These are phyloP conservation scores for Periophthalmus modestus DNA, from an alignment of 2,113 vertebrate species.

Conservation along the genomic window DNA sequence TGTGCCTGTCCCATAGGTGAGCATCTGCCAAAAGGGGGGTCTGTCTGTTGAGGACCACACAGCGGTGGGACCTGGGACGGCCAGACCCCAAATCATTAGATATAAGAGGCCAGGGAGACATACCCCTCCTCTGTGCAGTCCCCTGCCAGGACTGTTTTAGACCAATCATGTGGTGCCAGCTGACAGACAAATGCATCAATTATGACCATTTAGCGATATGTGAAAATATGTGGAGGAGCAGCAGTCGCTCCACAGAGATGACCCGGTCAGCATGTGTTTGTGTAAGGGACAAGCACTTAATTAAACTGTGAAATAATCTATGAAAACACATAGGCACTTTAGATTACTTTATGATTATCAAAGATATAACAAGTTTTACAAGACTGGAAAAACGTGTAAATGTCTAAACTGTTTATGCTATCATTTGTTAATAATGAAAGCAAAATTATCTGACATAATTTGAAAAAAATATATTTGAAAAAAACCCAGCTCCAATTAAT, in stretches of 20 bases:
- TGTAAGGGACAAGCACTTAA: conserved; percentile 17
- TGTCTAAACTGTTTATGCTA: too few relatives aligned
- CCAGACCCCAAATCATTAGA: conserved; percentile 69
- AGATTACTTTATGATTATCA: neutral
- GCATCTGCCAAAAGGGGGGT: conserved; percentile 24
- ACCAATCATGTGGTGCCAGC: conserved; percentile 86
- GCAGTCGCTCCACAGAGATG: conserved; percentile 76
- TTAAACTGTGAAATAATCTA: neutral
- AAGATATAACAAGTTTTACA: neutral
- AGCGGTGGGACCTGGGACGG: conserved; percentile 54
- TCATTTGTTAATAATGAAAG: neutral
- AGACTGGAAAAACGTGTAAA: too few relatives aligned
- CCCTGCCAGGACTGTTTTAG: conserved; percentile 72
- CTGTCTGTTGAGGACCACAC: conserved; percentile 73
- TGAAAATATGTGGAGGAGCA: conserved; percentile 90
- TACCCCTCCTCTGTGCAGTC: conserved; percentile 20
- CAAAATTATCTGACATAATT: neutral
- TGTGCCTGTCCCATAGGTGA: conserved; percentile 56
- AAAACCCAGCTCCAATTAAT: neutral
- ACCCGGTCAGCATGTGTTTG: conserved; percentile 67
- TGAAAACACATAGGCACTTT: neutral
- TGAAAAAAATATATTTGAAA: neutral
- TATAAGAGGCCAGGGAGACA: conserved; percentile 65
- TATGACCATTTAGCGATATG: conserved; percentile 88
- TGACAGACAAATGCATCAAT: conserved; percentile 93